Evolutionary conservation across 2,888 invertebrate genomes (phyloP), one percentile per base, ranked within the genome.

Genomic region (Amblyjoppa proteus): DNA sequence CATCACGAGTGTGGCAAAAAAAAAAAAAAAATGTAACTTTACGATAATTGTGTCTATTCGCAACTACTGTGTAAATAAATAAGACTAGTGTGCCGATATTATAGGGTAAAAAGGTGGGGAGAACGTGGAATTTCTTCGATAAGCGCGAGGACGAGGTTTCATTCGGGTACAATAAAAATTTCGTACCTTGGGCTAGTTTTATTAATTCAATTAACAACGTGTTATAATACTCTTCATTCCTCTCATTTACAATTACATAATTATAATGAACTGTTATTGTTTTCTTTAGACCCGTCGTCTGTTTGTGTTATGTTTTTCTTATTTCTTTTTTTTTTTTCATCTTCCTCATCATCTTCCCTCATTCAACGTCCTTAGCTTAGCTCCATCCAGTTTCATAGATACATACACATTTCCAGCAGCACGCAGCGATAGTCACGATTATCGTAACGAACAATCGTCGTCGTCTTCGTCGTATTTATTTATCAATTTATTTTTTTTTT

Each of bases 121-220:
- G 45, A 16, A 49, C 4, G 3, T 4, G 45, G 45, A 3, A 4
- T 31, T 31, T 61, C 25, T 61, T 31, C 28, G 34, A 34, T 13
- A 34, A 2, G 58, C 5, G 64, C 6, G 16, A 34, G 64, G 61
- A 45, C 64, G 20, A 64, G 75, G 64, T 61, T 64, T 28, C 11
- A 64, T 31, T 49, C 64, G 31, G 51, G 38, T 69, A 66, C 53
- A 84, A 75, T 69, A 81, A 79, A 76, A 80, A 61, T 84, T 56
- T 71, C 81, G 89, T 92, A 91, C 91, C 93, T 93, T 93, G 93
- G 93, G 93, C 93, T 94, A 94, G 91, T 94, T 94, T 94, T 94
- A 94, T 94, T 94, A 93, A 93, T 94, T 94, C 92, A 93, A 93
- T 94, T 93, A 94, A 94, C 94, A 94, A 94, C 93, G 92, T 93